Evolutionary conservation across 2,888 invertebrate genomes (phyloP).

Genomic region (Volucella zonaria): DNA sequence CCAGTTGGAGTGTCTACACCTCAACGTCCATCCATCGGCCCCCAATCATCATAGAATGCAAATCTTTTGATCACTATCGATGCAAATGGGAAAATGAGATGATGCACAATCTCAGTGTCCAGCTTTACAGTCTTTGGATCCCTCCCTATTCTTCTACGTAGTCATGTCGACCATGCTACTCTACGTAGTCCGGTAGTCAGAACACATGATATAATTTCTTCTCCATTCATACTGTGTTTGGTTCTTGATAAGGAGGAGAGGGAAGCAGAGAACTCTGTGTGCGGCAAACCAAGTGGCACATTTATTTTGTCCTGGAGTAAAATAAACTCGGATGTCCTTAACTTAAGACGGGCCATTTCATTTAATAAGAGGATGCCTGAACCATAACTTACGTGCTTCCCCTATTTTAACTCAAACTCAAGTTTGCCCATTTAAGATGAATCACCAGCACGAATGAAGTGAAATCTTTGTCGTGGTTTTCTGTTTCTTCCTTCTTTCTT

Average conservation of each 20-base stretch:
- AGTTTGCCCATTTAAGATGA: slow-evolving; percentile 47
- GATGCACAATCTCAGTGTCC: slow-evolving; percentile 39
- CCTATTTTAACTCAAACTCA: background rate
- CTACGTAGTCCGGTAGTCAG: background rate
- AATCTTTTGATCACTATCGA: slow-evolving; percentile 53
- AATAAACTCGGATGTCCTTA: slow-evolving; percentile 54
- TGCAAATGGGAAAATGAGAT: slow-evolving; percentile 56
- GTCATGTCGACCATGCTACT: slow-evolving; percentile 20
- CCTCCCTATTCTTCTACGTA: slow-evolving; percentile 5
- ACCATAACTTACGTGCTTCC: slow-evolving; percentile 46
- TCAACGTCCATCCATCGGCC: background rate
- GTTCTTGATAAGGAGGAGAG: background rate
- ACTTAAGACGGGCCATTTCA: slow-evolving; percentile 59
- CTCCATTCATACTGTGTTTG: background rate
- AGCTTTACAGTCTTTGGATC: too few relatives aligned
- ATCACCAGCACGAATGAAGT: slow-evolving; percentile 36
- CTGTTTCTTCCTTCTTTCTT: background rate
- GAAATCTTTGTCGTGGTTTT: slow-evolving; percentile 37
- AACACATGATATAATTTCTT: slow-evolving; percentile 5
- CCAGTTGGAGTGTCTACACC: slow-evolving; percentile 7
- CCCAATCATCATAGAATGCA: slow-evolving; percentile 53
- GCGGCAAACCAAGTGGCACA: slow-evolving; percentile 7
- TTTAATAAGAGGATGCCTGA: slow-evolving; percentile 57
- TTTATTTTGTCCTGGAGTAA: slow-evolving; percentile 36
- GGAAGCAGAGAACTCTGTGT: background rate